Evolutionary conservation across 1,140 invertebrate genomes (phyloP).

Genomic region (Bombus polaris): DNA sequence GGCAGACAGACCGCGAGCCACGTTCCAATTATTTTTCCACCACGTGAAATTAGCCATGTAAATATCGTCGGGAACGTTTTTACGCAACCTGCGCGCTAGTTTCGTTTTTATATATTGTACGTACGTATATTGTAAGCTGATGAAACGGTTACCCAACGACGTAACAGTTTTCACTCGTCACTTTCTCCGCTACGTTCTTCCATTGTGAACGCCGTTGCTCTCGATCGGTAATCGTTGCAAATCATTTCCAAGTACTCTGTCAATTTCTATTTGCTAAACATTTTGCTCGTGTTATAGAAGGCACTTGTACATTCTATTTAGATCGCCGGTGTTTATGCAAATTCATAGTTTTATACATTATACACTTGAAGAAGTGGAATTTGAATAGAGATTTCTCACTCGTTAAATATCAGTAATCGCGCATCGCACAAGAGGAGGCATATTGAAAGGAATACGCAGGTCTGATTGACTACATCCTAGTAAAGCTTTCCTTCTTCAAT

Average conservation of each 20-base stretch:
- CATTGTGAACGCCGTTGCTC: background rate
- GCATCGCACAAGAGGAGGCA: too few species aligned
- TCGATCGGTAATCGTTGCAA: background rate
- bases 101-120: background rate
- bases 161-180: constrained; percentile 21
- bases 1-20: background rate
- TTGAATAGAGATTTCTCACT: too few species aligned
- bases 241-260: background rate
- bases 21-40: constrained; percentile 9
- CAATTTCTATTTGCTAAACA: too few species aligned
- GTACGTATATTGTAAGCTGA: background rate
- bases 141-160: background rate
- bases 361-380: too few species aligned
- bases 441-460: too few species aligned
- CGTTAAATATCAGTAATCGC: too few species aligned
- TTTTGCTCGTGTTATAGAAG: too few species aligned
- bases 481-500: too few species aligned
- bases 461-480: too few species aligned
- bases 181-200: constrained; percentile 15
- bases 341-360: too few species aligned
- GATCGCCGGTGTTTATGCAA: too few species aligned
- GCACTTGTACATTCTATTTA: too few species aligned
- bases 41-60: background rate
- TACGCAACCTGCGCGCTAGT: background rate
- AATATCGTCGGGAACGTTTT: background rate